These are phyloP conservation scores for Sitta europaea DNA, from an alignment of 2,113 vertebrate genomes.

Conservation along the genomic window DNA sequence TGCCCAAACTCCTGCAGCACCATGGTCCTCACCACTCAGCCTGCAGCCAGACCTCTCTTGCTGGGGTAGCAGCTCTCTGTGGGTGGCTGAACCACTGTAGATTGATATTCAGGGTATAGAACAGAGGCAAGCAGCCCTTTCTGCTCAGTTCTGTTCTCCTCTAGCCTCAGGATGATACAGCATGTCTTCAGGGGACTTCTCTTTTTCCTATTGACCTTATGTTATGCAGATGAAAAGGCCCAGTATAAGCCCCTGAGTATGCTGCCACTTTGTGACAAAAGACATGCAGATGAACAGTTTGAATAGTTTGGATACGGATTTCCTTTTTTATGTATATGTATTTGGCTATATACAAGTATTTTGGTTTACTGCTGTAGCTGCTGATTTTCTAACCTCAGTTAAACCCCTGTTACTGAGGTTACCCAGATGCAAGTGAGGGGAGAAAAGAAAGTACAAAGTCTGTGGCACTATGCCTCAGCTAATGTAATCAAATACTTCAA, in stretches of 20 bases:
- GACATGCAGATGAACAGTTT: background rate
- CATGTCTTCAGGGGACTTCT: background rate
- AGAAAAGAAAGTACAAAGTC: constrained; percentile 52
- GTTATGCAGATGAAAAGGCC: background rate
- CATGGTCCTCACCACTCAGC: background rate
- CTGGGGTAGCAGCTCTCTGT: background rate
- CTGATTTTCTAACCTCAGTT: background rate
- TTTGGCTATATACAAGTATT: background rate
- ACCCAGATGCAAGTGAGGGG: background rate
- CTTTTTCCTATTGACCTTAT: background rate
- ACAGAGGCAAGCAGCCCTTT: background rate
- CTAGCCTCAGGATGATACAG: background rate
- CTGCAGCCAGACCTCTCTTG: background rate
- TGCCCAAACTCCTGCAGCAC: background rate
- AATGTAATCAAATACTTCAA: constrained; percentile 30
- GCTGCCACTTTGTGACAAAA: background rate
- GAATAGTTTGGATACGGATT: background rate
- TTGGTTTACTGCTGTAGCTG: background rate
- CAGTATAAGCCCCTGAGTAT: background rate
- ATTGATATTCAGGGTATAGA: background rate
- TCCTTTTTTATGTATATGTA: background rate
- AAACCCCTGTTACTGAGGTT: background rate
- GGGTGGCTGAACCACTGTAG: background rate
- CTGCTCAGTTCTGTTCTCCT: background rate
- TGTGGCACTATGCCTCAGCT: background rate